Base-by-base conservation (phyloP, 2,113 vertebrate genomes). In the Pseudorasbora parva region DNA sequence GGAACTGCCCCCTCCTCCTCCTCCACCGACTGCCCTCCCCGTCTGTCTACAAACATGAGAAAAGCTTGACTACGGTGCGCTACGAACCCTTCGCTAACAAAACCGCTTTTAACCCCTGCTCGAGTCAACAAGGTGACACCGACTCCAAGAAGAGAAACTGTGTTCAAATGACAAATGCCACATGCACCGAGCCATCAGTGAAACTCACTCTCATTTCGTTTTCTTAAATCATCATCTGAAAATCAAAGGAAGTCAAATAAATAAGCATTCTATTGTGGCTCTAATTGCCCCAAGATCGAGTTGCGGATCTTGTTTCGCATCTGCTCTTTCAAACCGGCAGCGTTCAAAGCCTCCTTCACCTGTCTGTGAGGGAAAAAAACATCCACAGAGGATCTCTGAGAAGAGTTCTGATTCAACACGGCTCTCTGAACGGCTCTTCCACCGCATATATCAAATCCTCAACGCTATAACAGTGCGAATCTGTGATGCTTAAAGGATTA, bases 211-310 rank as follows among this genome's bases (percentile, higher is more conserved):
- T 92, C 86, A 87, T 89, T 89, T 91, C n/a, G 3, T 89, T 75
- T 88, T 86, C 79, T 91, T 91, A 90, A 92, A 93, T 86, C 88
- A 91, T 91, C 88, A 92, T 93, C 90, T 90, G 88, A 87, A 71
- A 86, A 89, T 94, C 92, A 94, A 94, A 93, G 90, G 92, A 87
- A 83, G 85, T 60, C 85, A 86, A 64, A 30, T 88, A 91, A 92
- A 86, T 87, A 93, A 90, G 85, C 33, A 87, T 86, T 79, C 89
- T 87, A 93, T 94, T 95, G 92, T 94, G 90, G 91, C 84, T 90
- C 93, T 94, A 95, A 95, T 94, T 95, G 94, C 93, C 93, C 89
- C 86, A 5, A 89, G 93, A 92, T 95, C 85, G 41, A 41, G 90
- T 95, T 94, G 91, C 94, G 82, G 89, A 91, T 95, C 93, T 62